Base-by-base conservation (phyloP, 2,888 invertebrate genomes). In the Eilema griseolum region DNA sequence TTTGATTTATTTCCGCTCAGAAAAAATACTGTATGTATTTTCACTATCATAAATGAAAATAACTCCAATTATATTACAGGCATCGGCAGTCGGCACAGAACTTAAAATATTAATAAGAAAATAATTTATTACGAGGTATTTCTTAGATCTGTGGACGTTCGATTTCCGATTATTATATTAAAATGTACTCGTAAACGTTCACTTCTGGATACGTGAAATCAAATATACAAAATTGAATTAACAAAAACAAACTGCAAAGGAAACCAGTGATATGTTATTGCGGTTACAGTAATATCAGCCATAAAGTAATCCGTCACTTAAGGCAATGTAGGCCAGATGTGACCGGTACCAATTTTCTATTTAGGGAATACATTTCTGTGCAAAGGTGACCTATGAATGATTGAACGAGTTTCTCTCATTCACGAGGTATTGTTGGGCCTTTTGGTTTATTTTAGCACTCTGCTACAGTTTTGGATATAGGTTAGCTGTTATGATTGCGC, bases 311-410 rank as follows among this genome's bases (percentile, higher is more conserved):
- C 59, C 61, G 72, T 76, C 82, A 76, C 67, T 79, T 72, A 61
- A 66, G 69, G 64, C 74, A 79, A 80, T 72, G 46, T 63, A 56
- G 74, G 82, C n/a, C 63, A 10, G 80, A 81, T 82, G 59, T 74
- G 41, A 63, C 71, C 64, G 70, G 69, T 71, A 74, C 64, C 74
- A 77, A 77, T 79, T 71, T 81, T 64, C 74, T 73, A 79, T 72
- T 81, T 70, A 56, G 16, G 46, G 66, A 52, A 66, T 66, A 63
- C 37, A n/a, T 68, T 69, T 63, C 16, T 61, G 31, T 57, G 59
- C 10, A 20, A 16, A 24, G 52, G 52, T 52, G 41, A 62, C 41
- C 62, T 62, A 41, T 23, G 41, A 62, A 23, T 62, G 62, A 62
- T n/a, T 62, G 62, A 20, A 24, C 26, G 62, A 62, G 24, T 24